A percentile compares a stretch with the other conserved stretches of the same genome.
phyloP scores from a whole-genome alignment of 2,113 vertebrate species.

The Centropristis striata region DNA sequence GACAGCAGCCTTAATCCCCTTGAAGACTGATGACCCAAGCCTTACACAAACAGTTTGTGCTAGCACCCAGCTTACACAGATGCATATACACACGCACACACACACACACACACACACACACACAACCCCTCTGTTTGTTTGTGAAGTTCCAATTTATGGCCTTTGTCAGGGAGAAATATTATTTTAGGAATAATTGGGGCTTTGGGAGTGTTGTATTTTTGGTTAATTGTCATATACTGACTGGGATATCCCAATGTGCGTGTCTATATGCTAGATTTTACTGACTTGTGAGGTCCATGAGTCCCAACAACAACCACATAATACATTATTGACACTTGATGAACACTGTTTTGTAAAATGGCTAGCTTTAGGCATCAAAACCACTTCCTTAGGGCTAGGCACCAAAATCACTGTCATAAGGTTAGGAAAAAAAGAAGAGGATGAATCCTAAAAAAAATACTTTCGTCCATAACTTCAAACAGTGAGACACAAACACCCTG shows the following conservation, averaged over 20 bases:
- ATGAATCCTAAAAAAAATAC: too few species aligned
- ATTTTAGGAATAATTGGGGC: constrained; percentile 62
- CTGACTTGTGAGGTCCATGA: neutral
- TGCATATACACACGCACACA: neutral
- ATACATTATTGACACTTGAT: too few species aligned
- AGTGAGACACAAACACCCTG: too few species aligned
- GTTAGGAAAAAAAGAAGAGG: too few species aligned
- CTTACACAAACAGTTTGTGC: constrained; percentile 49
- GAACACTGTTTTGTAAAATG: too few species aligned
- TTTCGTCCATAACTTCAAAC: too few species aligned
- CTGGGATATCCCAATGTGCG: constrained; percentile 11
- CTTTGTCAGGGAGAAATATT: constrained; percentile 60
- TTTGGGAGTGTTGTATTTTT: constrained; percentile 46
- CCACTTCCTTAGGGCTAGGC: too few species aligned
- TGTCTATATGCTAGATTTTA: neutral
- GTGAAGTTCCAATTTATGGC: constrained; percentile 35
- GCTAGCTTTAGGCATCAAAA: too few species aligned
- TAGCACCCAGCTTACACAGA: neutral
- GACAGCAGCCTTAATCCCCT: constrained; percentile 56
- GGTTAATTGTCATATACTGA: constrained; percentile 48
- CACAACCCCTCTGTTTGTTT: neutral
- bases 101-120: neutral
- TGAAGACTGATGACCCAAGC: constrained; percentile 65
- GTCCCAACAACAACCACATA: neutral
- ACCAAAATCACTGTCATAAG: too few species aligned